These are phyloP conservation scores for Eira barbara DNA, from an alignment of 2,113 vertebrate genomes.

Conservation along the genomic window DNA sequence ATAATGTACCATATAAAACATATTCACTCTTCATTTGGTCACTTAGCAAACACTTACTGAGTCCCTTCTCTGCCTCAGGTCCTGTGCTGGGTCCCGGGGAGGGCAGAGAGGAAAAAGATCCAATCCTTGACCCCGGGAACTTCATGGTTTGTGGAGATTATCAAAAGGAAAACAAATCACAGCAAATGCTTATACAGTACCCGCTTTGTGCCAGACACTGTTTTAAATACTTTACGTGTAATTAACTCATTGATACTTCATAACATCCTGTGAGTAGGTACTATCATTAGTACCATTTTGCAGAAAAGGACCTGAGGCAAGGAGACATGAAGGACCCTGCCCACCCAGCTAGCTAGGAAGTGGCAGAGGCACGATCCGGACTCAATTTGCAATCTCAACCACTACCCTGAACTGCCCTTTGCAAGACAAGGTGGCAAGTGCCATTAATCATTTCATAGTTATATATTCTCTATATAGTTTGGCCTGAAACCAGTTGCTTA, in stretches of 20 bases:
- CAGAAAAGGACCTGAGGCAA: neutral
- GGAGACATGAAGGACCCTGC: neutral
- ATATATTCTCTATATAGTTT: neutral
- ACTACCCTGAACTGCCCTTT: neutral
- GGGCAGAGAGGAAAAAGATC: neutral
- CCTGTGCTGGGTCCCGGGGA: neutral
- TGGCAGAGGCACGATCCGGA: neutral
- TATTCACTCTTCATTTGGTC: neutral
- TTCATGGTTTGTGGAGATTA: neutral
- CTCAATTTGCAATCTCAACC: neutral
- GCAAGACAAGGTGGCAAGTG: neutral
- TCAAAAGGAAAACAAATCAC: neutral
- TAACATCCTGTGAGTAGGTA: neutral
- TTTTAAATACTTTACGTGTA: neutral
- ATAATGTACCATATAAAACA: neutral
- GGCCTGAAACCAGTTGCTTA: neutral
- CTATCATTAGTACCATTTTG: neutral
- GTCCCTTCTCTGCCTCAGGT: neutral
- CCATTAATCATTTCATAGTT: neutral
- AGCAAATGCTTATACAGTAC: neutral
- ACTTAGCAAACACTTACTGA: neutral
- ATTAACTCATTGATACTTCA: neutral
- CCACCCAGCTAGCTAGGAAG: neutral
- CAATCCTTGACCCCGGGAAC: neutral
- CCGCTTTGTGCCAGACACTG: neutral